A percentile compares a stretch with the other conserved stretches of the same genome.
These are phyloP conservation scores for Anguilla megastoma DNA, from an alignment of 2,797 vertebrate genomes.

Conservation along the genomic window DNA sequence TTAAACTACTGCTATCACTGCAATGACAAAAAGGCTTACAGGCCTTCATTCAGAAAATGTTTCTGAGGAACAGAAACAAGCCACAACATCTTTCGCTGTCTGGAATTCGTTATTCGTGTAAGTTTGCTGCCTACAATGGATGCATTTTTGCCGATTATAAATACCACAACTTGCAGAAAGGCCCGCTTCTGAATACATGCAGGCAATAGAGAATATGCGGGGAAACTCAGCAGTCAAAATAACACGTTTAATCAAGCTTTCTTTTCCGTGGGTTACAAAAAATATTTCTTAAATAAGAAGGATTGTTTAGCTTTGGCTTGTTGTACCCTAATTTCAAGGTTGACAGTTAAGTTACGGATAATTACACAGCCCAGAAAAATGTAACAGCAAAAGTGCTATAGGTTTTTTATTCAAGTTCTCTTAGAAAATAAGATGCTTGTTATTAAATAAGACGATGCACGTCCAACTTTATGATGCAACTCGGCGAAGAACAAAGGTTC, in stretches of 20 bases:
- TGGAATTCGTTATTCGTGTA: neutral
- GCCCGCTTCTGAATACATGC: neutral
- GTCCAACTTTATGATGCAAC: neutral
- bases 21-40: neutral
- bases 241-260: neutral
- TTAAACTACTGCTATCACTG: neutral
- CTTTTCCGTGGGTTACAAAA: neutral
- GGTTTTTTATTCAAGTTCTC: neutral
- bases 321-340: neutral
- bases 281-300: neutral
- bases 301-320: neutral
- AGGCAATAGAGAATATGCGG: neutral
- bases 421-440: neutral
- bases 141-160: neutral
- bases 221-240: neutral
- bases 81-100: neutral
- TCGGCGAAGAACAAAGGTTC: neutral
- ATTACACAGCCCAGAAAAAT: neutral
- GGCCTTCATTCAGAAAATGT: constrained; percentile 4
- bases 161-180: neutral
- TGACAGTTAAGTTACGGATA: no score
- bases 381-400: neutral
- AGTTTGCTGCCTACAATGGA: neutral
- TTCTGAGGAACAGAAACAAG: neutral
- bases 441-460: neutral